Base-by-base conservation (phyloP, 2,888 invertebrate genomes). In the Neria commutata region DNA sequence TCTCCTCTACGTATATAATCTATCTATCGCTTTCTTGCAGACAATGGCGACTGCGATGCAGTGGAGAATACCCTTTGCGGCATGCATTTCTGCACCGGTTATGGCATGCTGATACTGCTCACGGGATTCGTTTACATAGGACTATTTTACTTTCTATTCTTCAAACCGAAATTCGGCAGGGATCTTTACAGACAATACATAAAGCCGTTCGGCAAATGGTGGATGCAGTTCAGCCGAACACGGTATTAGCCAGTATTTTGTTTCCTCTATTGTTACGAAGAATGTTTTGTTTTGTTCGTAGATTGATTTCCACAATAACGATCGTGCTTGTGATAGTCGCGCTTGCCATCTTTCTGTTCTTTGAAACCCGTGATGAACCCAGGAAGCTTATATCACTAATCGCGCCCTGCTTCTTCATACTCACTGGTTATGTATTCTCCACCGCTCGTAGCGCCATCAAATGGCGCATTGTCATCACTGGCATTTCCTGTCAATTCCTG, bases 401-500 rank as follows among this genome's bases (percentile, higher is more conserved):
- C 3, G 94, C 93, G 1, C 83, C 92, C 1, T 65, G 82, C 1
- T 78, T 87, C 11, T 84, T 94, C 34, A 71, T 94, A 19, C 16
- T 86, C 0, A 70, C 87, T 21, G 89, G 89, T n/a, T 88, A 85
- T 72, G 37, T 87, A 5, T 86, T 88, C 70, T 90, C 89, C 2
- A 85, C 85, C 54, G 81, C 88, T 85, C 86, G 58, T 69, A 81
- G 63, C 75, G 84, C 77, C 85, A 84, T 94, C 3, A 86, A 86
- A 60, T 94, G 95, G 95, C 85, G 89, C 4, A 89, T 91, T 0
- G 91, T 97, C 0, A 72, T 90, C 19, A 88, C 88, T 72, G 97
- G 96, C 0, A 82, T 96, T 19, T 82, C 88, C 0, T 82, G 95
- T 6, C 98, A 98, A 83, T 92, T 97, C 73, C 58, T 88, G 3